Percentiles rank a stretch among this genome's conserved stretches.
Evolutionary conservation across 2,113 vertebrate genomes (phyloP).

Genomic region (Connochaetes taurinus): DNA sequence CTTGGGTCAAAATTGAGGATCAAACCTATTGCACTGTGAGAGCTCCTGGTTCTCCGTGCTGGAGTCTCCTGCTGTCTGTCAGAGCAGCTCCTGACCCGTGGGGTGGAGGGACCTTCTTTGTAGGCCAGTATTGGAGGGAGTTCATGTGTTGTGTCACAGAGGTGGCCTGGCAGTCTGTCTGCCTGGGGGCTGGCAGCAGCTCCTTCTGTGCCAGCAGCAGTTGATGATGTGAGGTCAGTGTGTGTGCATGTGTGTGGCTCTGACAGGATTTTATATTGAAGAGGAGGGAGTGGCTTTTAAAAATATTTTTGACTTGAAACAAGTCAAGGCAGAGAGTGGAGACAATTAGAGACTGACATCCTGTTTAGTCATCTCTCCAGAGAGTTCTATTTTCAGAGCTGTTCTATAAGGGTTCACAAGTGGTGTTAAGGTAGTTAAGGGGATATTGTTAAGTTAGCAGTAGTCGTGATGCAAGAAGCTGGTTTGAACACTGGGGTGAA

Average conservation of each 20-base stretch:
- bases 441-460: conserved; percentile 19
- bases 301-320: conserved; percentile 65
- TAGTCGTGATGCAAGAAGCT: not conserved
- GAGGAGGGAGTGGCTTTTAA: conserved; percentile 60
- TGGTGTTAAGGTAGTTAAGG: conserved; percentile 49
- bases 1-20: not conserved
- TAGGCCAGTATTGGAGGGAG: not conserved
- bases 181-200: not conserved
- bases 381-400: conserved; percentile 70
- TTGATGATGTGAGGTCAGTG: not conserved
- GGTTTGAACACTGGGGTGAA: not conserved
- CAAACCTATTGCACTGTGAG: not conserved
- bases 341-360: conserved; percentile 51
- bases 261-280: conserved; percentile 47
- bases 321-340: conserved; percentile 49
- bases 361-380: conserved; percentile 61
- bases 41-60: not conserved
- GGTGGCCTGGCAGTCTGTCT: not conserved
- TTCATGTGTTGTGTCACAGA: not conserved
- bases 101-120: not conserved
- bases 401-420: conserved; percentile 41
- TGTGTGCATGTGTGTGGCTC: not conserved
- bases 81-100: not conserved
- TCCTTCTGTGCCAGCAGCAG: not conserved
- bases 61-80: not conserved